Evolutionary conservation across 2,888 invertebrate species (phyloP), one percentile per base, ranked within the genome.

Genomic region (Clistopyga incitator): DNA sequence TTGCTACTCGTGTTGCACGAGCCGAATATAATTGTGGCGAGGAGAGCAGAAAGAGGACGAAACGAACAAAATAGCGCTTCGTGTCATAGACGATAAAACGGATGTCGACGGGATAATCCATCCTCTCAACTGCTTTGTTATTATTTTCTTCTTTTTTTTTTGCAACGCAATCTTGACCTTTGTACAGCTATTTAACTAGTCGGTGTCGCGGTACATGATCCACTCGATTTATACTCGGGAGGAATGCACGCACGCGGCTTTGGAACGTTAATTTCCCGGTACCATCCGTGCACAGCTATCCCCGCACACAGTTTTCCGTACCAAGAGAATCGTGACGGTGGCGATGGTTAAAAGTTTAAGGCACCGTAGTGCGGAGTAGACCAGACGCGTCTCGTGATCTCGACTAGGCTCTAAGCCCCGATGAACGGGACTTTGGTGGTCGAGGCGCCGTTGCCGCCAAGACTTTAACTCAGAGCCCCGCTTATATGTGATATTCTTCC

Each of bases 201-300:
- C 25, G 59, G 18, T 78, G 68, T 68, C 64, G 47, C 65, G 6
- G 15, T 52, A 18, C 13, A 67, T 23, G 29, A 20, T 72, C 38
- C 45, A 56, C 23, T 34, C 52, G n/a, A 38, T 54, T 18, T 15
- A 34, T 15, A n/a, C n/a, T 23, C 45, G 54, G 11, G n/a, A 25
- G n/a, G 74, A 74, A 61, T 47, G 34, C 34, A 76, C 65, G 56
- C 61, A 72, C 20, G 79, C 34, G 61, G 50, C 74, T 34, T 47
- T 47, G 77, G 45, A 84, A 80, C 82, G 84, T 78, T 82, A 77
- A 84, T 82, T 82, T 82, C 82, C 64, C 77, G 68, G 84, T 82
- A 84, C 74, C 65, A 64, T 77, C 61, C 8, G 20, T 42, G 34
- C 77, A 29, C 71, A 59, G 68, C 34, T 20, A 52, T 68, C 64